phyloP scores from a whole-genome alignment of 2,888 invertebrate genomes.

The Thecophora atra region DNA sequence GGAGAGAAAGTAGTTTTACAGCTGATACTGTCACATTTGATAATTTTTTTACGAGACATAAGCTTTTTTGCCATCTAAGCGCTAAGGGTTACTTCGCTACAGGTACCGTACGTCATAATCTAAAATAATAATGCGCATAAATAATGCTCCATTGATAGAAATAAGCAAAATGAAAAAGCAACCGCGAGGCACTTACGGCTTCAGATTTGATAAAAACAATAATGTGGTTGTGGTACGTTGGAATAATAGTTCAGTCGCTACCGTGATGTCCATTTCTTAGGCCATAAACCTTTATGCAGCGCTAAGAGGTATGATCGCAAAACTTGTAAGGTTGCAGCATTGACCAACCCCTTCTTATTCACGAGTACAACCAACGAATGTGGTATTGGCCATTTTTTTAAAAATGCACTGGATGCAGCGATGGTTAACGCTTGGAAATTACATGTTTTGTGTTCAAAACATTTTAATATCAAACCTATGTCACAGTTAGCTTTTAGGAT shows the following conservation, averaged over 20 bases:
- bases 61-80: background rate
- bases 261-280: background rate
- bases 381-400: constrained; percentile 12
- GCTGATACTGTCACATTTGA: too few relatives aligned
- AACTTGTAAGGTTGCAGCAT: background rate
- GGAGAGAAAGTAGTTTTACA: too few relatives aligned
- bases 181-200: background rate
- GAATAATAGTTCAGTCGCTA: background rate
- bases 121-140: too few relatives aligned
- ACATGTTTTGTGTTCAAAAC: background rate
- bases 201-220: background rate
- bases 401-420: background rate
- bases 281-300: background rate
- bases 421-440: constrained; percentile 11
- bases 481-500: too few relatives aligned
- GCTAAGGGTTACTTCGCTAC: background rate
- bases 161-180: constrained; percentile 9
- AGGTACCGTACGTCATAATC: constrained; percentile 1
- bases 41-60: too few relatives aligned
- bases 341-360: background rate
- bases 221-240: background rate
- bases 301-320: constrained; percentile 1
- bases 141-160: background rate
- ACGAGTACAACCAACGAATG: background rate
- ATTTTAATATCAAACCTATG: background rate